Evolutionary conservation across 2,888 invertebrate genomes (phyloP).

Genomic region (Alloplasta piceator): DNA sequence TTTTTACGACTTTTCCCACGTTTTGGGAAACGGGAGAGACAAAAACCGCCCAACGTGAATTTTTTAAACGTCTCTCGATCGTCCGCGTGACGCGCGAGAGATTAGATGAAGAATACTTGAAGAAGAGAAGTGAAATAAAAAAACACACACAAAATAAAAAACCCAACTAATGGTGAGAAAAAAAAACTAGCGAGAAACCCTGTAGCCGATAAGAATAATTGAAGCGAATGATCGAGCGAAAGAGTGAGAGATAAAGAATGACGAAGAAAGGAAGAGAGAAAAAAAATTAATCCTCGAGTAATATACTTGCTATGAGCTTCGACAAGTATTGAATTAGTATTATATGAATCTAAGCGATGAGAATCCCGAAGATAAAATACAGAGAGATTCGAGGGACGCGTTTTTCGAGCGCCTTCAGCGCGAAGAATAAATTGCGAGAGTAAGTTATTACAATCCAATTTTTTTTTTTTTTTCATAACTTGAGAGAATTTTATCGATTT

Average conservation of each 20-base stretch:
- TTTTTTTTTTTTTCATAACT: slow-evolving; percentile 24
- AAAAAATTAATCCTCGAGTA: slow-evolving; percentile 76
- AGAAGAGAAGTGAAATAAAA: slow-evolving; percentile 32
- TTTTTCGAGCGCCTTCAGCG: no score
- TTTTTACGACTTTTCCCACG: slow-evolving; percentile 77
- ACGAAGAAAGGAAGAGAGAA: slow-evolving; percentile 1
- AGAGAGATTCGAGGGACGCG: no score
- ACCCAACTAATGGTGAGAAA: slow-evolving; percentile 41
- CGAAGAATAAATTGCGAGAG: neutral
- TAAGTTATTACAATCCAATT: slow-evolving; percentile 39
- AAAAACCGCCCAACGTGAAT: slow-evolving; percentile 52
- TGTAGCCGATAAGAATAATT: slow-evolving; percentile 69
- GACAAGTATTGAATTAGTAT: slow-evolving; percentile 82
- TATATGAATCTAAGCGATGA: slow-evolving; percentile 71
- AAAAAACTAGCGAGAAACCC: slow-evolving; percentile 60
- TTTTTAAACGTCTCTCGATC: slow-evolving; percentile 53
- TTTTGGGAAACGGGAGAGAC: slow-evolving; percentile 38
- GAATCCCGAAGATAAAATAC: slow-evolving; percentile 52
- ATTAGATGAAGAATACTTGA: slow-evolving; percentile 48
- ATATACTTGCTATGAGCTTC: slow-evolving; percentile 83
- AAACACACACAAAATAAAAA: slow-evolving; percentile 62
- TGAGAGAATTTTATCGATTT: slow-evolving; percentile 24
- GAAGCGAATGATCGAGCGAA: slow-evolving; percentile 7
- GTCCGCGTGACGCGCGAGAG: slow-evolving; percentile 11
- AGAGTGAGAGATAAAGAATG: neutral